These are phyloP conservation scores for Calliphora vomitoria DNA, from an alignment of 2,888 invertebrate species.

Conservation along the genomic window DNA sequence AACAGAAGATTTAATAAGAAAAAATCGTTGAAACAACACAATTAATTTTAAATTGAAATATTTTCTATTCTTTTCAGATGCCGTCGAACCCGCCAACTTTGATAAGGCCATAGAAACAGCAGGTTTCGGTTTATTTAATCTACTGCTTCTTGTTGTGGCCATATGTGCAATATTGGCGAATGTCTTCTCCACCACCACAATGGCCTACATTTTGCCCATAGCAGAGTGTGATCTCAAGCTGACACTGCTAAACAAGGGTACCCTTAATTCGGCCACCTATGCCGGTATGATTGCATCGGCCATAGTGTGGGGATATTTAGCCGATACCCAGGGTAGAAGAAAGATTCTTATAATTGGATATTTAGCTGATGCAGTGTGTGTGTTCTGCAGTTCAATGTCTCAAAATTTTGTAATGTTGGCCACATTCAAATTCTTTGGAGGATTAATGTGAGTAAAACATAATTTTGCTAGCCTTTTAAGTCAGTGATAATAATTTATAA, in stretches of 20 bases:
- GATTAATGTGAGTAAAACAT: conserved; percentile 88
- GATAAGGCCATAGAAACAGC: conserved; percentile 89
- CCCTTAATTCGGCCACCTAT: conserved; percentile 89
- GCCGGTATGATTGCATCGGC: conserved; percentile 92
- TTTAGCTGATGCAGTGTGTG: conserved; percentile 87
- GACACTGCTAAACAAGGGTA: conserved; percentile 89
- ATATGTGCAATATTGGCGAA: conserved; percentile 89
- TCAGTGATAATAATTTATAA: not conserved
- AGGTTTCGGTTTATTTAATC: conserved; percentile 90
- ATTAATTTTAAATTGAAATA: too few relatives aligned
- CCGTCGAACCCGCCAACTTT: conserved; percentile 86
- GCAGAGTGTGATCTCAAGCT: conserved; percentile 91
- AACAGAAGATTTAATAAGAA: too few relatives aligned
- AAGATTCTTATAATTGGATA: conserved; percentile 89
- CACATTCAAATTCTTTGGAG: conserved; percentile 90
- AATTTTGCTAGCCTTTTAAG: not conserved
- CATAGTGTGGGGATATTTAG: conserved; percentile 91
- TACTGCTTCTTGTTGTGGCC: conserved; percentile 86
- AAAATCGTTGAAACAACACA: too few relatives aligned
- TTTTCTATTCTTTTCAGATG: conserved; percentile 45
- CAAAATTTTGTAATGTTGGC: conserved; percentile 89
- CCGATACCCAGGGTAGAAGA: conserved; percentile 90
- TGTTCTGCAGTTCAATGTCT: conserved; percentile 87
- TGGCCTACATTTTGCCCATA: conserved; percentile 90
- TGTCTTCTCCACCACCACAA: conserved; percentile 89